phyloP scores from a whole-genome alignment of 2,797 vertebrate species.

The Helicolenus hilgendorfi region DNA sequence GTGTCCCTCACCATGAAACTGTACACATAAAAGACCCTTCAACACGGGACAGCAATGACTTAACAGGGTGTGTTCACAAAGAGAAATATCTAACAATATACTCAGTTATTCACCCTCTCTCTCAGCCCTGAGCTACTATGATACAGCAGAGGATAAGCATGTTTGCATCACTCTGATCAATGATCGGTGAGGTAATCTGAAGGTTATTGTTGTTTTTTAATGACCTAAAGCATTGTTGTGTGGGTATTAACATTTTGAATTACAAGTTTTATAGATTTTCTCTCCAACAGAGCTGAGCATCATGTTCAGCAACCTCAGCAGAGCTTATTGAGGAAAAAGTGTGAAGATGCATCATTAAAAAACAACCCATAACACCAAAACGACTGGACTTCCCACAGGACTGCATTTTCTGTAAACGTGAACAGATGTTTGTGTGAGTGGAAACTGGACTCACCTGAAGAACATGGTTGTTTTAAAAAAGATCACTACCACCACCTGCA shows the following conservation, averaged over 20 bases:
- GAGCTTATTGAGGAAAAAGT: neutral
- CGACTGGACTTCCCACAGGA: neutral
- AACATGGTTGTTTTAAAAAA: neutral
- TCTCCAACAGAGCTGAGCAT: neutral
- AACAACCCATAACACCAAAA: constrained; percentile 5
- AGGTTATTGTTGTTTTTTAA: constrained; percentile 32
- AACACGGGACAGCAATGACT: constrained; percentile 54
- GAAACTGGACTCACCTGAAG: constrained; percentile 6
- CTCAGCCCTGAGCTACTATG: constrained; percentile 23
- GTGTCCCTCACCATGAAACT: constrained; percentile 21
- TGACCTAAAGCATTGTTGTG: neutral
- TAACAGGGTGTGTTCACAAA: constrained; percentile 58
- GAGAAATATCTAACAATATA: constrained; percentile 62
- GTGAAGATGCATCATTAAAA: neutral
- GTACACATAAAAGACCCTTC: constrained; percentile 62
- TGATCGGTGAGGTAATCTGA: constrained; percentile 13
- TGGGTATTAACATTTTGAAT: neutral
- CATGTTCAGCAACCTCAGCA: neutral
- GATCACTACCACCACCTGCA: constrained; percentile 66
- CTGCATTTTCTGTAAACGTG: constrained; percentile 10
- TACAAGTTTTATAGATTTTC: constrained; percentile 6
- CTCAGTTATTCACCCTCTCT: constrained; percentile 75
- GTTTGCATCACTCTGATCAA: constrained; percentile 17
- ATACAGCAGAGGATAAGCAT: constrained; percentile 29
- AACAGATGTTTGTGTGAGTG: neutral